A percentile compares a stretch with the other conserved stretches of the same genome.
Conservation (phyloP, 2,888 invertebrate species). For the Liopterus haemorrhoidalis region DNA sequence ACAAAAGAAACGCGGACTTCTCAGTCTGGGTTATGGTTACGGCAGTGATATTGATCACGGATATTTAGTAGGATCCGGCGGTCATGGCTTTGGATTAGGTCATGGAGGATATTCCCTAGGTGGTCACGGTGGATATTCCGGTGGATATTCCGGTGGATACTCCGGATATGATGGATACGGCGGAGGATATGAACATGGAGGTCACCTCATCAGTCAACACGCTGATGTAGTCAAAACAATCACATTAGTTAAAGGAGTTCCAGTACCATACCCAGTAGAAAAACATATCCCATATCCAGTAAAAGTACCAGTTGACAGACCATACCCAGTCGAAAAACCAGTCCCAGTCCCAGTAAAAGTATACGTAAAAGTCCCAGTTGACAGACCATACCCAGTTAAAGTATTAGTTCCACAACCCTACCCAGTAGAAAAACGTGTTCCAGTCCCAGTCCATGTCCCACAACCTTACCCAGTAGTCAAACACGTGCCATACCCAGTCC, state of each 20-base stretch:
- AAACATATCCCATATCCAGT: conserved; percentile 60
- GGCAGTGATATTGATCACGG: conserved; percentile 71
- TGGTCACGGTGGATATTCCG: conserved; percentile 32
- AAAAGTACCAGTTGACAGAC: conserved; percentile 71
- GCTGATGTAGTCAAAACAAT: conserved; percentile 58
- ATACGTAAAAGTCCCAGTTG: conserved; percentile 66
- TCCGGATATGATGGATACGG: conserved; percentile 28
- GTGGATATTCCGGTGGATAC: conserved; percentile 31
- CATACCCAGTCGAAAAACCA: conserved; percentile 73
- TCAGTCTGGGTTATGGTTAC: conserved; percentile 75
- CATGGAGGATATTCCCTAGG: conserved; percentile 38
- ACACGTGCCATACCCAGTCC: conserved; percentile 52
- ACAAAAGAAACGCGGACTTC: conserved; percentile 74
- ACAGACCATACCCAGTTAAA: conserved; percentile 73
- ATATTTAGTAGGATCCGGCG: conserved; percentile 57
- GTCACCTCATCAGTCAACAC: conserved; percentile 43
- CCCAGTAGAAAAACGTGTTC: conserved; percentile 71
- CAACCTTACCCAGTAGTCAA: conserved; percentile 60
- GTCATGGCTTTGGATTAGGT: conserved; percentile 48
- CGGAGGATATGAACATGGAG: conserved; percentile 34
- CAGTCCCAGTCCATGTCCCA: conserved; percentile 54
- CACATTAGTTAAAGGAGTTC: conserved; percentile 61
- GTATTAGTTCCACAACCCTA: conserved; percentile 73
- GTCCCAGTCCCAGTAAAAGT: conserved; percentile 64
- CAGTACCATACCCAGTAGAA: conserved; percentile 59